Percentiles rank a stretch among this genome's conserved stretches.
phyloP scores from a whole-genome alignment of 1,140 invertebrate genomes.

The Pinna nobilis region DNA sequence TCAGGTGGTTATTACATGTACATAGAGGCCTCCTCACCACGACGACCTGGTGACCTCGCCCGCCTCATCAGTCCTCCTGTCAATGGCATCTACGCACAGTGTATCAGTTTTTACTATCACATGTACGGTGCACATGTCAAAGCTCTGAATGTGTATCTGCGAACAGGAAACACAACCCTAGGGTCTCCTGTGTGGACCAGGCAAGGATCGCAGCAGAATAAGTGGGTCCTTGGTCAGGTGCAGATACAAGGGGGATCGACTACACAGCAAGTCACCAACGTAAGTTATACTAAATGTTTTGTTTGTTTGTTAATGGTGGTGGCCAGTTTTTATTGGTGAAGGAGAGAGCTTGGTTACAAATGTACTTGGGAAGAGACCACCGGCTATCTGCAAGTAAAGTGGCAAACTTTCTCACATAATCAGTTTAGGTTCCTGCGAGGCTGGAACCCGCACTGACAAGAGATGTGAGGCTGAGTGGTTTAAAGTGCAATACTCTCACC shows the following conservation, averaged over 20 bases:
- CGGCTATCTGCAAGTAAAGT: no score
- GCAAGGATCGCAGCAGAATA: slow-evolving; percentile 57
- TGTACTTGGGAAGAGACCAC: no score
- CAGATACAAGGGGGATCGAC: slow-evolving; percentile 50
- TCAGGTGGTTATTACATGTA: slow-evolving; percentile 84
- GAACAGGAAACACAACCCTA: slow-evolving; percentile 38
- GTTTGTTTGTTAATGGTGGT: neutral
- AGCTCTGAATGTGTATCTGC: slow-evolving; percentile 60
- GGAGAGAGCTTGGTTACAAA: neutral
- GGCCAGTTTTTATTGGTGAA: neutral
- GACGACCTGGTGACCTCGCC: slow-evolving; percentile 81
- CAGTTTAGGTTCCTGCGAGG: no score
- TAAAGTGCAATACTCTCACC: no score
- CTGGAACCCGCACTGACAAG: no score
- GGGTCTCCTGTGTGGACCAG: slow-evolving; percentile 55
- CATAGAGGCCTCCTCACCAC: slow-evolving; percentile 82
- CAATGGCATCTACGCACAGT: slow-evolving; percentile 50
- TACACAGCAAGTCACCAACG: slow-evolving; percentile 44
- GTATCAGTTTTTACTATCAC: slow-evolving; percentile 82
- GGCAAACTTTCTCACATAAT: no score
- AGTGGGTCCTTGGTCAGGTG: slow-evolving; percentile 57
- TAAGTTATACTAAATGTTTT: slow-evolving; percentile 9
- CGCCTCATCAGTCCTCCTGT: slow-evolving; percentile 76
- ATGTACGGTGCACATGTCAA: slow-evolving; percentile 81
- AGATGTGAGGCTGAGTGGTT: no score